Evolutionary conservation across 92 coral and sea anemone species (phyloP).

Genomic region (Phymanthus crucifer): DNA sequence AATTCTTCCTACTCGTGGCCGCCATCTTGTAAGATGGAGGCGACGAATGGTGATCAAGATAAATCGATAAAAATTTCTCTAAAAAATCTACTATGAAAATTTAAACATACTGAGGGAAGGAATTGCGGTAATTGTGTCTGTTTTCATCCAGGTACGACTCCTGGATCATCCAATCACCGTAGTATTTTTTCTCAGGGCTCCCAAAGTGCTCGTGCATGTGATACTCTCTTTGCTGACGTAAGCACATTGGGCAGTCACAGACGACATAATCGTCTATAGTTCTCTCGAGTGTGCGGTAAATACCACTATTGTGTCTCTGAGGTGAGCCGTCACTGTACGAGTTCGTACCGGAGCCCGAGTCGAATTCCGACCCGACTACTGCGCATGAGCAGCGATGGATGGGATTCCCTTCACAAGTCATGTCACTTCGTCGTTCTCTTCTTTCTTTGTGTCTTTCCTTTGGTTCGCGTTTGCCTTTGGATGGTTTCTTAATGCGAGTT

Average conservation of each 20-base stretch:
- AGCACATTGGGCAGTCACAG: slow-evolving; percentile 78
- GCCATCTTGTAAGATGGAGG: slow-evolving; percentile 3
- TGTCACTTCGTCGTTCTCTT: slow-evolving; percentile 32
- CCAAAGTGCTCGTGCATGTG: slow-evolving; percentile 62
- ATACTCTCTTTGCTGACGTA: slow-evolving; percentile 42
- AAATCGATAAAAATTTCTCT: neutral
- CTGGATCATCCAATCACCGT: slow-evolving; percentile 83
- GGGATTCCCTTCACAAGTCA: slow-evolving; percentile 60
- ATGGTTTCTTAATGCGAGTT: slow-evolving; percentile 52
- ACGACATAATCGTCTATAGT: slow-evolving; percentile 7
- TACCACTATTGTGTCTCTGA: slow-evolving; percentile 47
- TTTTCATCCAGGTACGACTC: slow-evolving; percentile 36
- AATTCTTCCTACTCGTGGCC: neutral
- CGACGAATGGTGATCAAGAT: neutral
- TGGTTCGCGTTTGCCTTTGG: slow-evolving; percentile 20
- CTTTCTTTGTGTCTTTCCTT: slow-evolving; percentile 50
- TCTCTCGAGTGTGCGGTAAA: slow-evolving; percentile 43
- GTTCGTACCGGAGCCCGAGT: slow-evolving; percentile 65
- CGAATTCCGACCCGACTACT: slow-evolving; percentile 65
- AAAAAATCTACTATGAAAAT: neutral
- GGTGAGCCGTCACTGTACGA: slow-evolving; percentile 70
- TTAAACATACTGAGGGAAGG: slow-evolving; percentile 44
- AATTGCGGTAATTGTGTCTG: slow-evolving; percentile 30
- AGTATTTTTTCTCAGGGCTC: slow-evolving; percentile 80
- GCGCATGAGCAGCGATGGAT: slow-evolving; percentile 83